phyloP scores from a whole-genome alignment of 2,113 vertebrate genomes.

The Oreochromis spilurus region DNA sequence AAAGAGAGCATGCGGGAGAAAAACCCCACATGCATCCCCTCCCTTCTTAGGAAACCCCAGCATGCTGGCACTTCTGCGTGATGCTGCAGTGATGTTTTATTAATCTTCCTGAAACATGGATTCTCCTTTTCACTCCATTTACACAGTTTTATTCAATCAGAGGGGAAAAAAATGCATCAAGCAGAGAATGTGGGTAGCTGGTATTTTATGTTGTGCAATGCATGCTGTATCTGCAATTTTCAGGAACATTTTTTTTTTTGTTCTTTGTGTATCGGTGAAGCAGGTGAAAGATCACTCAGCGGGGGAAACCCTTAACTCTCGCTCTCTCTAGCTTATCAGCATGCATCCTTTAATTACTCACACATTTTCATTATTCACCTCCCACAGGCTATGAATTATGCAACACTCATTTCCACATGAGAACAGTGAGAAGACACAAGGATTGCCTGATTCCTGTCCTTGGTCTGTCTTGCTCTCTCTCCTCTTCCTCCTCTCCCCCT shows the following conservation, averaged over 20 bases:
- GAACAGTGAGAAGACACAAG: slow-evolving; percentile 44
- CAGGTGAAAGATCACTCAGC: slow-evolving; percentile 39
- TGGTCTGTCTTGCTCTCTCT: background rate
- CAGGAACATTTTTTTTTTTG: background rate
- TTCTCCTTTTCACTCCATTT: slow-evolving; percentile 39
- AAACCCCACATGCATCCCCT: slow-evolving; percentile 9
- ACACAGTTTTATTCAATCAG: background rate
- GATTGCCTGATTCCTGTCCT: slow-evolving; percentile 16
- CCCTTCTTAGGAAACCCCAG: slow-evolving; percentile 38
- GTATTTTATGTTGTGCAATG: background rate
- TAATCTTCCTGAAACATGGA: slow-evolving; percentile 38
- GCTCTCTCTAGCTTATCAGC: slow-evolving; percentile 38
- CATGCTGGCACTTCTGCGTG: slow-evolving; percentile 24
- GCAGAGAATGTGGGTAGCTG: background rate
- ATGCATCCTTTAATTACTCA: slow-evolving; percentile 66
- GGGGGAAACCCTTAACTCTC: slow-evolving; percentile 37
- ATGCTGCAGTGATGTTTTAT: slow-evolving; percentile 52
- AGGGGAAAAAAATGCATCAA: background rate
- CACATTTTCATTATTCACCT: slow-evolving; percentile 68
- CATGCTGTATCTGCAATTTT: background rate
- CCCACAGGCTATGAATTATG: slow-evolving; percentile 67
- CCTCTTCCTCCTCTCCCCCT: background rate
- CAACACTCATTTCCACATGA: slow-evolving; percentile 49
- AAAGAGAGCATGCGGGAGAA: background rate
- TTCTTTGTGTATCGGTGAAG: background rate